A percentile compares a stretch with the other conserved stretches of the same genome.
Conservation (phyloP, 2,888 invertebrate species). For the Drosophila falleni region DNA sequence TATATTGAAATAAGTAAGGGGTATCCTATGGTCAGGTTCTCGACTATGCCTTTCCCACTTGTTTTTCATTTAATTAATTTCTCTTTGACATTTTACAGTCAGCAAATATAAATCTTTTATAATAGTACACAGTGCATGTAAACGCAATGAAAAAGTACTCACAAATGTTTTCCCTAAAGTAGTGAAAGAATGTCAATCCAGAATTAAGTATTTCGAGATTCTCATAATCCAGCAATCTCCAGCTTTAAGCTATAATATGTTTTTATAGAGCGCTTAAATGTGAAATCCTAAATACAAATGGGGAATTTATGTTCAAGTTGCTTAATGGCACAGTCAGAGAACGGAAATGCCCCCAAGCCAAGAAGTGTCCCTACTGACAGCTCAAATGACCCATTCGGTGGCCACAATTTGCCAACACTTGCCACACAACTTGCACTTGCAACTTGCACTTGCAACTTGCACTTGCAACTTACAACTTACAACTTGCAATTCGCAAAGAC, state of each 20-base stretch:
- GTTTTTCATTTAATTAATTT: no score
- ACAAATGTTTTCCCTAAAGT: neutral
- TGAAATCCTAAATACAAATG: neutral
- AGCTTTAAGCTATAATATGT: neutral
- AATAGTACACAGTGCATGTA: no score
- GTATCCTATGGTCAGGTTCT: no score
- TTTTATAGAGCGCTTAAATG: neutral
- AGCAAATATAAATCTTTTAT: no score
- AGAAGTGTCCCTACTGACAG: conserved; percentile 58
- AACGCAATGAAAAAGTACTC: no score
- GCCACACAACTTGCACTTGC: conserved; percentile 24
- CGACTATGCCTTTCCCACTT: no score
- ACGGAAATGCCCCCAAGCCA: conserved; percentile 49
- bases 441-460: conserved; percentile 1
- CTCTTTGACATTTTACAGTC: no score
- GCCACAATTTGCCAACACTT: conserved; percentile 58
- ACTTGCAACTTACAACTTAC: conserved; percentile 11
- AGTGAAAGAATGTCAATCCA: neutral
- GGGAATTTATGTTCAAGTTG: conserved; percentile 23
- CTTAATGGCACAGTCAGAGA: conserved; percentile 23
- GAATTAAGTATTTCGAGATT: neutral
- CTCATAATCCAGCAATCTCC: no score
- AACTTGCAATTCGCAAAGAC: neutral
- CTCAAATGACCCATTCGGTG: conserved; percentile 60
- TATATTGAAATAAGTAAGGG: no score